phyloP scores from a whole-genome alignment of 2,888 invertebrate genomes.

The Drosophila helvetica region DNA sequence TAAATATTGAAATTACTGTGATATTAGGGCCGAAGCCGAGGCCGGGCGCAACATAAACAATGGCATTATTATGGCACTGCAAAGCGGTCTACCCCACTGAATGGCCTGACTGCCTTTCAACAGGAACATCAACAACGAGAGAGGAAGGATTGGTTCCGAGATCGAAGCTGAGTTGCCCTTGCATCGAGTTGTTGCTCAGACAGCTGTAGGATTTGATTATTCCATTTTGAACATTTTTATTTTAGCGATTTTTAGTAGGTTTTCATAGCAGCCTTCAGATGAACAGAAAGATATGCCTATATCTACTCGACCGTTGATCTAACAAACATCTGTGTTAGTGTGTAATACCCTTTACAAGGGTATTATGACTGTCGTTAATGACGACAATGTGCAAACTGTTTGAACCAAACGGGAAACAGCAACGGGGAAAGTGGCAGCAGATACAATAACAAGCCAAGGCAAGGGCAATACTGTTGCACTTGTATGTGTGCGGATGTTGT shows the following conservation, averaged over 20 bases:
- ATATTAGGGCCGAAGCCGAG: conserved; percentile 65
- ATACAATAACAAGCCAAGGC: conserved; percentile 24
- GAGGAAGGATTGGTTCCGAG: neutral
- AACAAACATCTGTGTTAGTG: neutral
- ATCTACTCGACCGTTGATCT: too few species aligned
- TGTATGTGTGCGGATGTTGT: conserved; percentile 8
- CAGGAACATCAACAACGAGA: conserved; percentile 19
- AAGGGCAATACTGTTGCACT: conserved; percentile 55
- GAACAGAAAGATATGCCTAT: too few species aligned
- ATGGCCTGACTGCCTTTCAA: conserved; percentile 15
- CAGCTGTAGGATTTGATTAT: too few species aligned
- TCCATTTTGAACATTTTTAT: neutral
- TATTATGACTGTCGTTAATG: conserved; percentile 45
- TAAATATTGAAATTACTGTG: conserved; percentile 79
- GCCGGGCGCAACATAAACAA: conserved; percentile 75
- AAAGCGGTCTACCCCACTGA: conserved; percentile 29
- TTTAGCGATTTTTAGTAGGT: too few species aligned
- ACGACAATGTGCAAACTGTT: conserved; percentile 74
- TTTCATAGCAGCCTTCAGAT: too few species aligned
- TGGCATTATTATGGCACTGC: conserved; percentile 62
- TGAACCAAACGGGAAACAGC: conserved; percentile 63
- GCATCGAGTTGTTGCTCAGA: neutral
- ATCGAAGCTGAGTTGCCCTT: neutral
- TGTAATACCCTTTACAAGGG: neutral
- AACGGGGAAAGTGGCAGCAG: conserved; percentile 32